A percentile compares a stretch with the other conserved stretches of the same genome.
Evolutionary conservation across 2,797 vertebrate species (phyloP).

Genomic region (Hydrocynus forskahlii): DNA sequence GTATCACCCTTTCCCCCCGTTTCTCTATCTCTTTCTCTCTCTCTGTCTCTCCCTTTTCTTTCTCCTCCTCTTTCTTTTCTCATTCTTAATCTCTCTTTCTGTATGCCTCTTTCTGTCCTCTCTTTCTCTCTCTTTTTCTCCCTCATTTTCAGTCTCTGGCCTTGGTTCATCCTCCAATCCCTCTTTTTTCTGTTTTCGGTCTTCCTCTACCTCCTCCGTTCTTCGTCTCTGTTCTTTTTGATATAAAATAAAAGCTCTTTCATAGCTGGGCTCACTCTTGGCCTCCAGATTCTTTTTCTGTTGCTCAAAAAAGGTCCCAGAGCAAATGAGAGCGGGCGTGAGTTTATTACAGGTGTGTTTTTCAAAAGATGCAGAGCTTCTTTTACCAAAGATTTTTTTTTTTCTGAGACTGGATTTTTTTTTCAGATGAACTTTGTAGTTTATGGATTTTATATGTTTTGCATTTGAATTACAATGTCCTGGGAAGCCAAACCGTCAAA

Average conservation of each 20-base stretch:
- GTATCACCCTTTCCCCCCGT: not conserved
- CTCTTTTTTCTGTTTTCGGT: not conserved
- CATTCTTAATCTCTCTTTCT: not conserved
- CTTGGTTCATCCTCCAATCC: conserved; percentile 8
- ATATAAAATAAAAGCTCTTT: not conserved
- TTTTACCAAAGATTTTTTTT: not conserved
- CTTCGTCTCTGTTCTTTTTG: not conserved
- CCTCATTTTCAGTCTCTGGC: not conserved
- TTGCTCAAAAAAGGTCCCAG: not conserved
- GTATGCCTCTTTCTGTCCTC: not conserved
- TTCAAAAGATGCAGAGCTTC: not conserved
- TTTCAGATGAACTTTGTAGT: not conserved
- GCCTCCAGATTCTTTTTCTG: not conserved
- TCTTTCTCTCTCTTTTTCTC: not conserved
- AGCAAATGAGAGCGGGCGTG: not conserved
- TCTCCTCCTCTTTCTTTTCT: not conserved
- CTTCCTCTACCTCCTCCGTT: conserved; percentile 22
- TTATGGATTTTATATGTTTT: not conserved
- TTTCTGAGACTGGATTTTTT: not conserved
- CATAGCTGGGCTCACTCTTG: not conserved
- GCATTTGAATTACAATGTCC: not conserved
- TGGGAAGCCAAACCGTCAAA: conserved; percentile 1
- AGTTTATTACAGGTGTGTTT: not conserved
- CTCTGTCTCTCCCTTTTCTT: not conserved
- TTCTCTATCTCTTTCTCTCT: not conserved